Percentiles rank a stretch among this genome's conserved stretches.
Evolutionary conservation across 2,113 vertebrate genomes (phyloP).

Genomic region (Corythornis vintsioides): DNA sequence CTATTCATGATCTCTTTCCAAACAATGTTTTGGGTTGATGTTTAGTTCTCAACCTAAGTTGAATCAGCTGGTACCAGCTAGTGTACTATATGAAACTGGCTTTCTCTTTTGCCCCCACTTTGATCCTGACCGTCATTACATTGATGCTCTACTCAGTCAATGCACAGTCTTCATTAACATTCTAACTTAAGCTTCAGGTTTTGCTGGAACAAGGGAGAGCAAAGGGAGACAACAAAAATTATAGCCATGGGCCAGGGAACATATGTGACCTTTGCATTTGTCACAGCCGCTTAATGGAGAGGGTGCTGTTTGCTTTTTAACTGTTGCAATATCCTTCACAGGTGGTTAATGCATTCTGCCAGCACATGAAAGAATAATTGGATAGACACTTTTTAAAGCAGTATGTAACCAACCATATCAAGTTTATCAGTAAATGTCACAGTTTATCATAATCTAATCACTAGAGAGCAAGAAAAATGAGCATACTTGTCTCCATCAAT

Average conservation of each 20-base stretch:
- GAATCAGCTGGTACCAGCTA: not conserved
- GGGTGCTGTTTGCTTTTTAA: not conserved
- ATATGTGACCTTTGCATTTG: not conserved
- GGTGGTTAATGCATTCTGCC: conserved; percentile 20
- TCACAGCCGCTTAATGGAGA: not conserved
- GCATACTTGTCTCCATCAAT: conserved; percentile 60
- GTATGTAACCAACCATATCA: conserved; percentile 53
- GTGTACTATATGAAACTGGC: not conserved
- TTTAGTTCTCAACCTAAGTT: not conserved
- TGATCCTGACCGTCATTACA: not conserved
- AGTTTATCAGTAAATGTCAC: conserved; percentile 64
- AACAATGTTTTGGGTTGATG: not conserved
- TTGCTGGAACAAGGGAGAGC: not conserved
- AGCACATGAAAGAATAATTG: conserved; percentile 43
- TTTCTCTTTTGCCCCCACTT: not conserved
- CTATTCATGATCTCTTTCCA: not conserved
- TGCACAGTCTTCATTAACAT: not conserved
- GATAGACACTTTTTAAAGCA: conserved; percentile 33
- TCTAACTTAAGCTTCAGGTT: not conserved
- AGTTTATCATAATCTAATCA: conserved; percentile 68
- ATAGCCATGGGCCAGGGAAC: not conserved
- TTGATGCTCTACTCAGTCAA: not conserved
- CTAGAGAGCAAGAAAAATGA: conserved; percentile 43
- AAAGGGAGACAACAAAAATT: not conserved
- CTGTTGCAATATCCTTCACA: not conserved